These are phyloP conservation scores for Eupsittula cactorum DNA, from an alignment of 2,113 vertebrate genomes.

Conservation along the genomic window DNA sequence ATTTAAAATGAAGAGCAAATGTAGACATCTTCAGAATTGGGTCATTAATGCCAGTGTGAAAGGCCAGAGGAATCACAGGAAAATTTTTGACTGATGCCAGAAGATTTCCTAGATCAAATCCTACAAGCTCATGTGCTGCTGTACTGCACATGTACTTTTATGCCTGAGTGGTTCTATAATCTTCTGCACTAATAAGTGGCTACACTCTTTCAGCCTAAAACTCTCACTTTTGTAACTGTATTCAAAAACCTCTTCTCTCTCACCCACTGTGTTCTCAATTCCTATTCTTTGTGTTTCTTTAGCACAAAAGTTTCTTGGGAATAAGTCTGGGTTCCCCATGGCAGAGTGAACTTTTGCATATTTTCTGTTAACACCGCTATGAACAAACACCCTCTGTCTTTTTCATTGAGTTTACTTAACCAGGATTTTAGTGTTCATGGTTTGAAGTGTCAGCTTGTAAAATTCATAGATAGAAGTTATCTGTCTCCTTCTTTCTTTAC, in stretches of 20 bases:
- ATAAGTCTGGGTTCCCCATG: background rate
- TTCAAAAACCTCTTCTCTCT: background rate
- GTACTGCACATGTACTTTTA: background rate
- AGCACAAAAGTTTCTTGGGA: background rate
- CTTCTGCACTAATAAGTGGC: background rate
- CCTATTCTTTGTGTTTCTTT: background rate
- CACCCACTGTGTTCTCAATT: fast-evolving
- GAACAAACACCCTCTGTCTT: background rate
- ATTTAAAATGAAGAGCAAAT: background rate
- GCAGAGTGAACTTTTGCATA: background rate
- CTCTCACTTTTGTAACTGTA: background rate
- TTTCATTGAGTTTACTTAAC: background rate
- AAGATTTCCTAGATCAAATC: background rate
- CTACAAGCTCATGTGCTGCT: background rate
- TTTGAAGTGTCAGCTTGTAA: background rate
- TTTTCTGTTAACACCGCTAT: background rate
- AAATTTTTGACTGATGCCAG: background rate
- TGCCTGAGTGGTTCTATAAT: background rate
- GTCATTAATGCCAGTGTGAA: background rate
- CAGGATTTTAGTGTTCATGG: background rate
- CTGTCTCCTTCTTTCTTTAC: background rate
- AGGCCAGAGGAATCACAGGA: background rate
- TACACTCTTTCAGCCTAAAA: background rate
- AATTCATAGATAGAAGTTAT: background rate
- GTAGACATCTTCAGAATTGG: background rate